Base-by-base conservation (phyloP, 35 echinoderm and acorn worm species). In the Chiridota heheva region DNA sequence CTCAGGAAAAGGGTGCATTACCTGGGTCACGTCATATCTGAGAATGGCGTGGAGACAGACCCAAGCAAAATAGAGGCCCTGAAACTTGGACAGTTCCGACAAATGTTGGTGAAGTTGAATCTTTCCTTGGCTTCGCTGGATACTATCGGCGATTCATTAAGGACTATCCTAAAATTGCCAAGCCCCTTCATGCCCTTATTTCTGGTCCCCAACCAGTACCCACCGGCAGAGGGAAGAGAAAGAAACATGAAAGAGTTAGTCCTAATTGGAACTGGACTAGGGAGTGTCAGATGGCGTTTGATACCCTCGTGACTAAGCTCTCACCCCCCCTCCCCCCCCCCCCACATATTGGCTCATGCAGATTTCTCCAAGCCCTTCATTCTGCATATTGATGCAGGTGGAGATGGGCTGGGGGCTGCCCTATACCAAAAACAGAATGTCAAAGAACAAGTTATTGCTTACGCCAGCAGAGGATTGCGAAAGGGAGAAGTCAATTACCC, bases 131-230 rank as follows among this genome's bases (percentile, higher is more conserved):
- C 18, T 86, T 86, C 33, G 48, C 73, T 0, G 81, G 89, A 2
- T 91, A 91, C 36, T 91, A 91, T 41, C 42, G 75, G 42, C 62
- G 82, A 0, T 91, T 91, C 55, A 75, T 91, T 13, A 67, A 86
- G 43, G 82, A 70, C 22, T 91, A 73, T 31, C 60, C 82, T 47
- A 81, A 61, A 24, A 86, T 91, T 25, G 74, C 82, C 25, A 60
- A 64, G 2, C 74, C 82, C 2, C 53, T 91, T 28, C 55, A 79
- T 67, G 62, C 48, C 7, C 40, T 91, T 16, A 83, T 44, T 1
- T 64, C 55, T 12, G 60, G 84, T 28, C 41, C 41, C n/a, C 27
- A 57, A 28, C 1, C 46, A 49, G 26, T 70, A n/a, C n/a, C n/a
- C n/a, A n/a, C n/a, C n/a, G 8, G 8, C 8, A 51, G 47, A 51